Evolutionary conservation across 2,113 vertebrate species (phyloP).

Genomic region (Trinectes maculatus): DNA sequence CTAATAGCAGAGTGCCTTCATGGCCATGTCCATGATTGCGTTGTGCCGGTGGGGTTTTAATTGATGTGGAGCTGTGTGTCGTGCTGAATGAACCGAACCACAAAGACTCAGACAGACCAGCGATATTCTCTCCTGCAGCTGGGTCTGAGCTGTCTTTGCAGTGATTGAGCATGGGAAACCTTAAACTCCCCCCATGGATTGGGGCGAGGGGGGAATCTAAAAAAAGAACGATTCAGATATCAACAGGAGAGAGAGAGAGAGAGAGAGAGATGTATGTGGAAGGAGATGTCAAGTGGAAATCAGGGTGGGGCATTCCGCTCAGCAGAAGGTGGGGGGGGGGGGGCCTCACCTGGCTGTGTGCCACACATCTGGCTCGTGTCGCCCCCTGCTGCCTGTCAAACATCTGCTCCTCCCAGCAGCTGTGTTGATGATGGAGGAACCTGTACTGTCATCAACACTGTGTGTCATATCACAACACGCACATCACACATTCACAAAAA

Average conservation of each 20-base stretch:
- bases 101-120: conserved; percentile 43
- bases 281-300: conserved; percentile 47
- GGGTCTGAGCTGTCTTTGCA: conserved; percentile 13
- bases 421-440: conserved; percentile 40
- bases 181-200: conserved; percentile 20
- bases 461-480: too few relatives aligned
- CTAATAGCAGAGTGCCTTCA: conserved; percentile 53
- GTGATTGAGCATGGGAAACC: conserved; percentile 26
- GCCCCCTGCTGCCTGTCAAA: conserved; percentile 30
- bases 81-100: background rate
- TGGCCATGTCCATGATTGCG: conserved; percentile 65
- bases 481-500: too few relatives aligned
- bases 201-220: background rate
- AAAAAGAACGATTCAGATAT: conserved; percentile 41
- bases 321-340: conserved; percentile 65
- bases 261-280: conserved; percentile 25
- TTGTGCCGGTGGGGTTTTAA: conserved; percentile 40
- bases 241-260: conserved; percentile 59
- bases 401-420: conserved; percentile 27
- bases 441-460: conserved; percentile 4
- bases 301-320: conserved; percentile 73
- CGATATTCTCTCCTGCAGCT: conserved; percentile 41
- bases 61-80: conserved; percentile 4
- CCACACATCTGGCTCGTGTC: conserved; percentile 61
- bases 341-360: conserved; percentile 74